A percentile compares a stretch with the other conserved stretches of the same genome.
Evolutionary conservation across 1,140 invertebrate species (phyloP).

Genomic region (Thaumatotibia leucotreta): DNA sequence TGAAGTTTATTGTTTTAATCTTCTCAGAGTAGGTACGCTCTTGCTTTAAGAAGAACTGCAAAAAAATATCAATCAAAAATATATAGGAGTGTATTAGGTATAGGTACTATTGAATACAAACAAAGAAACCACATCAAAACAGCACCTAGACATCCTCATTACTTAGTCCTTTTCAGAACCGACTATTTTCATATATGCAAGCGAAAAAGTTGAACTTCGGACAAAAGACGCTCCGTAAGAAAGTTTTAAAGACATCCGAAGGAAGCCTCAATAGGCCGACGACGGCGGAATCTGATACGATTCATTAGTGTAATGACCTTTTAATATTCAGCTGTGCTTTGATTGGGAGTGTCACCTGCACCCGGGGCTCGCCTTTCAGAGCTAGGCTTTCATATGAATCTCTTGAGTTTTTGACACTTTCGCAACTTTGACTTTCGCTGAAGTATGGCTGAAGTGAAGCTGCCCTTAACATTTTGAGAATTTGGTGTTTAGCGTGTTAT

Average conservation of each 20-base stretch:
- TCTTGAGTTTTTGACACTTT: constrained; percentile 35
- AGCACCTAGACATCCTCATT: neutral
- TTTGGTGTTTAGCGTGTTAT: neutral
- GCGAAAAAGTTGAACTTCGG: constrained; percentile 29
- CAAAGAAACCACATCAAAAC: neutral
- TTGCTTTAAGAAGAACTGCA: too few relatives aligned
- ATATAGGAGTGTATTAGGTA: too few relatives aligned
- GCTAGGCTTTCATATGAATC: constrained; percentile 19
- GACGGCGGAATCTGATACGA: constrained; percentile 71
- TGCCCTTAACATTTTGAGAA: neutral
- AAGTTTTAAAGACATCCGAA: constrained; percentile 50
- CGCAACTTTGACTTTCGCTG: constrained; percentile 1
- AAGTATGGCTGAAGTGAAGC: neutral
- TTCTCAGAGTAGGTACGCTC: too few relatives aligned
- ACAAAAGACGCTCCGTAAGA: constrained; percentile 49
- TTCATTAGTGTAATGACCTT: constrained; percentile 75
- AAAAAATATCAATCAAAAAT: too few relatives aligned
- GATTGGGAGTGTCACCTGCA: constrained; percentile 57
- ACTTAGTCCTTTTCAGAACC: constrained; percentile 6
- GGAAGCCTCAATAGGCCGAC: constrained; percentile 41
- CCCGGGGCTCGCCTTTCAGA: constrained; percentile 27
- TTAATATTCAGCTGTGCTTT: constrained; percentile 72
- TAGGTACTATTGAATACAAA: neutral
- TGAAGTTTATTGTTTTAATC: too few relatives aligned
- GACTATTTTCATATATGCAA: constrained; percentile 40